Percentiles rank a stretch among this genome's conserved stretches.
Conservation (phyloP, 1,140 invertebrate genomes). For the Drosophila quadrilineata region DNA sequence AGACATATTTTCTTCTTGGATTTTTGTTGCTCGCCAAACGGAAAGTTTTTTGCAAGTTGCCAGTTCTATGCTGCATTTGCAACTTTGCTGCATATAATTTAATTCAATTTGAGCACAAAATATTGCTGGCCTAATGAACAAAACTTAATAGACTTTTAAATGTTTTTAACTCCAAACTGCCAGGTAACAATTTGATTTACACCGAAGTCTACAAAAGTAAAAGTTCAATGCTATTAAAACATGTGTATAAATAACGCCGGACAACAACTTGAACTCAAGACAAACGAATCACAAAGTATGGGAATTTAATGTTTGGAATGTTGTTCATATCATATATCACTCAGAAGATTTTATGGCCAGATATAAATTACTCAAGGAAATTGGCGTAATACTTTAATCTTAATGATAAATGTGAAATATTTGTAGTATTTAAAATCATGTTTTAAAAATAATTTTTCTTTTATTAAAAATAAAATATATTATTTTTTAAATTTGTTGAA, state of each 20-base stretch:
- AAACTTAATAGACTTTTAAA: constrained; percentile 28
- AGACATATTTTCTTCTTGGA: constrained; percentile 33
- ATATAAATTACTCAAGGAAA: too few species aligned
- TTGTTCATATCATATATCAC: too few species aligned
- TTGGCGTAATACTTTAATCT: too few species aligned
- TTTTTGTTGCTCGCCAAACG: constrained; percentile 8
- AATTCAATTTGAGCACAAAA: constrained; percentile 64
- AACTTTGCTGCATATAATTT: constrained; percentile 60
- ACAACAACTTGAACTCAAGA: too few species aligned
- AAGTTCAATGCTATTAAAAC: too few species aligned
- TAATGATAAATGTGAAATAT: too few species aligned
- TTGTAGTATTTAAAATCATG: too few species aligned
- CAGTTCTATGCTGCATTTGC: constrained; percentile 47
- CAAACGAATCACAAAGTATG: too few species aligned
- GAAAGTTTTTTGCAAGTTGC: constrained; percentile 50
- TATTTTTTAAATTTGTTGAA: not conserved
- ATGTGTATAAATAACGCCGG: too few species aligned
- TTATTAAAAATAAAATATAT: constrained; percentile 6
- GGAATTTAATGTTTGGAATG: too few species aligned
- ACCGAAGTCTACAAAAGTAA: too few species aligned
- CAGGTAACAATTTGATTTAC: constrained; percentile 23
- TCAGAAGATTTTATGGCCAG: too few species aligned
- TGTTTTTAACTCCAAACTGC: constrained; percentile 9
- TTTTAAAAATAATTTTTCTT: constrained; percentile 6
- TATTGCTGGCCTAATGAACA: constrained; percentile 42